Evolutionary conservation across 2,888 invertebrate genomes (phyloP).

Genomic region (Hypsopygia costalis): DNA sequence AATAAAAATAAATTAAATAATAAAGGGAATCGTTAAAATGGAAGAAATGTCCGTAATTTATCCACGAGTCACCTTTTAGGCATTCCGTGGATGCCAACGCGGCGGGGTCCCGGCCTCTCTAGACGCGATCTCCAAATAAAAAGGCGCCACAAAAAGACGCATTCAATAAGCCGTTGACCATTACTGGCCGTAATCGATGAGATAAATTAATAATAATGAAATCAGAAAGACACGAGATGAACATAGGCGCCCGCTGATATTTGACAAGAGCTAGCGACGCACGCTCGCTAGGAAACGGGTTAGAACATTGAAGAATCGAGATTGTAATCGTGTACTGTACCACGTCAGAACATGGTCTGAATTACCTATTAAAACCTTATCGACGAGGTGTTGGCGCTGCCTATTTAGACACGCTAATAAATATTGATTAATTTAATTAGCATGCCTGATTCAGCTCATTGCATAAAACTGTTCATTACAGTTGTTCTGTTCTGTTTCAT

Average conservation of each 20-base stretch:
- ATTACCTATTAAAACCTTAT: constrained; percentile 7
- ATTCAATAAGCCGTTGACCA: constrained; percentile 77
- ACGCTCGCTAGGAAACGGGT: constrained; percentile 2
- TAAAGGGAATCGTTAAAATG: constrained; percentile 80
- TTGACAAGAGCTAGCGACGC: constrained; percentile 25
- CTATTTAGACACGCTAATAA: neutral
- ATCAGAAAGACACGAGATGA: constrained; percentile 43
- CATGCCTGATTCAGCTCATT: no score
- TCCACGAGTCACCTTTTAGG: constrained; percentile 79
- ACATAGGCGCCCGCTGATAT: constrained; percentile 30
- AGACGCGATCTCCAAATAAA: constrained; percentile 74
- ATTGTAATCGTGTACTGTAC: constrained; percentile 3
- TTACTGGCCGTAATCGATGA: constrained; percentile 76
- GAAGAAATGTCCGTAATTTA: constrained; percentile 79
- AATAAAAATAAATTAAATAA: constrained; percentile 80
- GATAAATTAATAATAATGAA: constrained; percentile 76
- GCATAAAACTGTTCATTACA: no score
- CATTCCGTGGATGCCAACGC: constrained; percentile 76
- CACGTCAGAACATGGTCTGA: constrained; percentile 5
- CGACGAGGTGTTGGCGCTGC: constrained; percentile 4
- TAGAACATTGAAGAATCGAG: constrained; percentile 7
- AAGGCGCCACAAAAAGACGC: constrained; percentile 79
- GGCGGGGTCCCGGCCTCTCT: constrained; percentile 70
- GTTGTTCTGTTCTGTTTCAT: no score
- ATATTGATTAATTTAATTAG: no score